Conservation (phyloP, 1,140 invertebrate species). For the Brachionus rotundiformis region DNA sequence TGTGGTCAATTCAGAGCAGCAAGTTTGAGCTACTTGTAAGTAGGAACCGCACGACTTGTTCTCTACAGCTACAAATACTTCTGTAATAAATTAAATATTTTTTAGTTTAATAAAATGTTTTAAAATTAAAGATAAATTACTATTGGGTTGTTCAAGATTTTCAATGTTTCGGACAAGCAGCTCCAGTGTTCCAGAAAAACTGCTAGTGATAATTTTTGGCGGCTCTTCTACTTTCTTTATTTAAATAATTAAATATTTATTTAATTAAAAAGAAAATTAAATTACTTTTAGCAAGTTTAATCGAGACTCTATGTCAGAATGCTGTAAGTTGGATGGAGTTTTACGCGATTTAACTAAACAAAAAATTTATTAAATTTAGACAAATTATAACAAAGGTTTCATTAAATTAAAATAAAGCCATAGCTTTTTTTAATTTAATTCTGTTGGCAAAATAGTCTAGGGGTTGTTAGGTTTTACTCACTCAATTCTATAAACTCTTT, state of each 20-base stretch:
- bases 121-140: not conserved
- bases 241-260: not conserved
- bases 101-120: not conserved
- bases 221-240: conserved; percentile 42
- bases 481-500: not conserved
- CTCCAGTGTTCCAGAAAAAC: conserved; percentile 29
- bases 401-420: not conserved
- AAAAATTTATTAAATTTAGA: not conserved
- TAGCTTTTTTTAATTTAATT: conserved; percentile 29
- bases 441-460: not conserved
- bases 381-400: not conserved
- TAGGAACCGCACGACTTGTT: conserved; percentile 46
- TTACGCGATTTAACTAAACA: conserved; percentile 50
- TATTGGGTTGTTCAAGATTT: conserved; percentile 31
- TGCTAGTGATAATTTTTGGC: conserved; percentile 47
- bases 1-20: conserved; percentile 19
- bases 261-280: no score
- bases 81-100: not conserved
- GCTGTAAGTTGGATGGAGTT: conserved; percentile 25
- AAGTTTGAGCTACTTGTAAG: conserved; percentile 49
- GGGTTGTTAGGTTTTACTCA: not conserved
- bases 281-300: conserved; percentile 42
- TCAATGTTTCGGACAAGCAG: conserved; percentile 24
- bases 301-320: conserved; percentile 43
- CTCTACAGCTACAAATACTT: conserved; percentile 43